Evolutionary conservation across 2,113 vertebrate genomes (phyloP).

Genomic region (Phaethornis superciliosus): DNA sequence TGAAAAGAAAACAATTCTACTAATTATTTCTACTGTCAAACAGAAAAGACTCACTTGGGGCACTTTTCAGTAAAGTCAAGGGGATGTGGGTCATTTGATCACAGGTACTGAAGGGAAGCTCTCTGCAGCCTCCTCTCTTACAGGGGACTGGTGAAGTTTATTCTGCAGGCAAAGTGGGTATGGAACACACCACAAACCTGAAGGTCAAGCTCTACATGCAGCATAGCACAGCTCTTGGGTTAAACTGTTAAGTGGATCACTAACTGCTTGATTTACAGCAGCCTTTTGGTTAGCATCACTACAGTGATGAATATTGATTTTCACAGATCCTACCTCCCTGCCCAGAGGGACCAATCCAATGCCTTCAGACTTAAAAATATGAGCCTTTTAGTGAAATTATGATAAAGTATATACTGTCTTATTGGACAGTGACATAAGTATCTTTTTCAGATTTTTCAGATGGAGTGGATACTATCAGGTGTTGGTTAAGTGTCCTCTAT

Average conservation of each 20-base stretch:
- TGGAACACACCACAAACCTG: neutral
- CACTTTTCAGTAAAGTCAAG: neutral
- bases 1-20: neutral
- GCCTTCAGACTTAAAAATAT: neutral
- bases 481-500: constrained; percentile 49
- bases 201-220: neutral
- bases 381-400: neutral
- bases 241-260: neutral
- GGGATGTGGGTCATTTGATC: neutral
- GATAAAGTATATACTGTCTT: neutral
- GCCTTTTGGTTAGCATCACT: neutral
- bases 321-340: neutral
- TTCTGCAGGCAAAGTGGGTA: neutral
- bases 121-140: neutral
- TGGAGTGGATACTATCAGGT: neutral
- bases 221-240: neutral
- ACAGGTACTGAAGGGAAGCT: neutral
- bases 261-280: neutral
- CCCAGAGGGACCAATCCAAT: neutral
- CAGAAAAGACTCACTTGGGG: neutral
- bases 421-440: neutral
- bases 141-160: neutral
- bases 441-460: neutral
- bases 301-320: neutral
- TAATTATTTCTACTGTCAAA: neutral